Percentiles rank a stretch among this genome's conserved stretches.
Evolutionary conservation across 2,888 invertebrate genomes (phyloP).

Genomic region (Myopa tessellatipennis): DNA sequence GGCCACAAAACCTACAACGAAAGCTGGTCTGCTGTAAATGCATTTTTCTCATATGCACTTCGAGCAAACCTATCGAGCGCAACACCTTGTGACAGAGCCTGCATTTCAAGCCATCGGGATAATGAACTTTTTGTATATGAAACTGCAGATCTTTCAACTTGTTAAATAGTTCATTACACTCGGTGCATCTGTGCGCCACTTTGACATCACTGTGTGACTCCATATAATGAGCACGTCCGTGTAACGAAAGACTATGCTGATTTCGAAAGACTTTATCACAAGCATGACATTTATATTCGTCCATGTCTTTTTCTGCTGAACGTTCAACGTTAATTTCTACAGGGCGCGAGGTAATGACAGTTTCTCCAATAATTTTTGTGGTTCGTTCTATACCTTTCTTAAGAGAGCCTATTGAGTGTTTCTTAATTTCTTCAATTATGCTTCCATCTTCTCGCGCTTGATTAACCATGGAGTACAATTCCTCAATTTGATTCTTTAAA

Average conservation of each 20-base stretch:
- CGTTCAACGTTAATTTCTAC: constrained; percentile 32
- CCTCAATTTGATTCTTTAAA: constrained; percentile 49
- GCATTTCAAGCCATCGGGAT: constrained; percentile 51
- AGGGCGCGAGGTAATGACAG: constrained; percentile 50
- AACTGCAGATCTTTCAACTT: constrained; percentile 48
- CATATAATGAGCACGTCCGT: constrained; percentile 50
- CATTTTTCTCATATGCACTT: constrained; percentile 50
- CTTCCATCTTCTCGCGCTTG: constrained; percentile 36
- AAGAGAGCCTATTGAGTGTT: neutral
- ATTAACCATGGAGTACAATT: constrained; percentile 43
- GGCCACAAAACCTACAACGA: constrained; percentile 46
- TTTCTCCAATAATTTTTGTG: constrained; percentile 50
- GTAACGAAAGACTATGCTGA: constrained; percentile 49
- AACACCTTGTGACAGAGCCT: constrained; percentile 49
- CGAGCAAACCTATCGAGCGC: constrained; percentile 45
- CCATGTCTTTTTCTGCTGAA: constrained; percentile 24
- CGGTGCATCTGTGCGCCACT: constrained; percentile 50
- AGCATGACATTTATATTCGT: constrained; percentile 46
- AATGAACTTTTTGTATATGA: constrained; percentile 49
- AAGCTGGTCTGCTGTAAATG: constrained; percentile 46
- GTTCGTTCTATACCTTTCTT: constrained; percentile 25
- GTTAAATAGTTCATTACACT: constrained; percentile 50
- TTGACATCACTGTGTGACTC: constrained; percentile 50
- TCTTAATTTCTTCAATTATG: constrained; percentile 43
- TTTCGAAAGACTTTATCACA: constrained; percentile 50